phyloP scores from a whole-genome alignment of 1,140 invertebrate species.

The Rhizoglyphus robini region DNA sequence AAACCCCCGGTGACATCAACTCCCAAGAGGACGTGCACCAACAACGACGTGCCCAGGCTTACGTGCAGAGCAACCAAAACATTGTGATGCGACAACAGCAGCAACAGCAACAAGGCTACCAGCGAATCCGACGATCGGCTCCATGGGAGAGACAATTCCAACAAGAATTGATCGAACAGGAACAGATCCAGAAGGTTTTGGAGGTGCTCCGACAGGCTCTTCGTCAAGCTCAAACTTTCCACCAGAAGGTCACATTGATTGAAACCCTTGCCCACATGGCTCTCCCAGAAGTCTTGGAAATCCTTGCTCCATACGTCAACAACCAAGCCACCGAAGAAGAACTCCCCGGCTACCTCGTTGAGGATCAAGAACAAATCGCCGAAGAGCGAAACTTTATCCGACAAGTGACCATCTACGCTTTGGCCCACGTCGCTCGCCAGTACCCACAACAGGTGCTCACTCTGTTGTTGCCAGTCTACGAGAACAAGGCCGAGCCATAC shows the following conservation, averaged over 20 bases:
- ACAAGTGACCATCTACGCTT: conserved; percentile 23
- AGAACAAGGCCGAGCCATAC: conserved; percentile 25
- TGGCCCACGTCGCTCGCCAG: conserved; percentile 13
- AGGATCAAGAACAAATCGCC: not conserved
- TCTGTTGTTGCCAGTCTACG: conserved; percentile 25
- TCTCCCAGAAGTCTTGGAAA: conserved; percentile 17
- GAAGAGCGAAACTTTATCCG: conserved; percentile 23
- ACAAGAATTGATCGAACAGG: conserved; percentile 16
- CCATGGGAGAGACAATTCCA: conserved; percentile 13
- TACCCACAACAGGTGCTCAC: conserved; percentile 21
- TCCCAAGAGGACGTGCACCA: not conserved
- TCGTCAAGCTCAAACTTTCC: conserved; percentile 6
- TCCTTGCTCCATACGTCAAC: conserved; percentile 19
- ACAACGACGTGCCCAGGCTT: not conserved
- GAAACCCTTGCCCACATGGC: conserved; percentile 24
- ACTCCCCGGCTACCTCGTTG: conserved; percentile 17
- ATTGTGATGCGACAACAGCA: not conserved
- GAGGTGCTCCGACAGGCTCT: conserved; percentile 16
- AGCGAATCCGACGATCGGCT: conserved; percentile 15
- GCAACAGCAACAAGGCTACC: not conserved
- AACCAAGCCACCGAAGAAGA: not conserved
- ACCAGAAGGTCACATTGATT: conserved; percentile 23
- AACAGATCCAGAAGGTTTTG: conserved; percentile 14
- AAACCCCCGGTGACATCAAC: conserved; percentile 10
- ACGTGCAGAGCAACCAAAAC: not conserved